A percentile compares a stretch with the other conserved stretches of the same genome.
Conservation (phyloP, 2,113 vertebrate genomes). For the Saguinus imperator region DNA sequence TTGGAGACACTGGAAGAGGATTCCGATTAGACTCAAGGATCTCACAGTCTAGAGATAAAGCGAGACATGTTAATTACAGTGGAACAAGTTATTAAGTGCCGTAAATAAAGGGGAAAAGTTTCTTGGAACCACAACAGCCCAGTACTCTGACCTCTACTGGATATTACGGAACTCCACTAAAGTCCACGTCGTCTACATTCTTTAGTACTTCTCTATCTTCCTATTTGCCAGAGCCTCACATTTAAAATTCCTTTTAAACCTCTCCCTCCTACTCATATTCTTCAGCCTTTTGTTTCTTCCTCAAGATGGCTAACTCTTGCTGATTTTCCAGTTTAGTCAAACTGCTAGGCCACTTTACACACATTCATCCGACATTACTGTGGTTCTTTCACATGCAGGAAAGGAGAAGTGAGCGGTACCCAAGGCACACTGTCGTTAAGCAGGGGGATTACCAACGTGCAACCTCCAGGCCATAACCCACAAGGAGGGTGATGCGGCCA, state of each 20-base stretch:
- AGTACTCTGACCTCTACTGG: background rate
- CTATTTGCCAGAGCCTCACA: background rate
- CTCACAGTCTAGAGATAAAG: background rate
- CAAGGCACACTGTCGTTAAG: background rate
- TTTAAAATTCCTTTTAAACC: constrained; percentile 25
- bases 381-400: background rate
- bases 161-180: background rate
- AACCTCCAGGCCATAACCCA: background rate
- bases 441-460: background rate
- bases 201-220: background rate
- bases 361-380: background rate
- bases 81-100: background rate
- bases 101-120: constrained; percentile 17
- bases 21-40: background rate
- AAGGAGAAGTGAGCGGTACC: background rate
- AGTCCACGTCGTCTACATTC: background rate
- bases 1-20: background rate
- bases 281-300: background rate
- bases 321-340: background rate
- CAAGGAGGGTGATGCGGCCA: fast-evolving
- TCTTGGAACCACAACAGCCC: background rate
- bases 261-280: background rate
- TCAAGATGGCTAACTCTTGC: background rate
- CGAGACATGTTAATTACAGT: background rate
- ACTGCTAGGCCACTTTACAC: background rate